Evolutionary conservation across 2,888 invertebrate species (phyloP), one percentile per base, ranked within the genome.

Genomic region (Junonia oenone): DNA sequence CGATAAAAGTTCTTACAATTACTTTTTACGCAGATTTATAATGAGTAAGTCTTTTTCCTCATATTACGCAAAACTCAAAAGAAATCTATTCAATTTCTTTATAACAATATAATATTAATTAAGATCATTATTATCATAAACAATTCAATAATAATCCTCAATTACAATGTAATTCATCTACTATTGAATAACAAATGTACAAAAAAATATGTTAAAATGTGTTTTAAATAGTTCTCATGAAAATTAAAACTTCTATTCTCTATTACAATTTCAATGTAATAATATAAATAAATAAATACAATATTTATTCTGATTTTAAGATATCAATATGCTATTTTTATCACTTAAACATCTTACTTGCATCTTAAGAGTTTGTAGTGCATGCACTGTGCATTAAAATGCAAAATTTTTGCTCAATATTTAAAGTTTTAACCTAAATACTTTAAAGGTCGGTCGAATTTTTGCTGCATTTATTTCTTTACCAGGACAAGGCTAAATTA

Each of bases 351-450:
- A n/a, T n/a, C n/a, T n/a, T n/a, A n/a, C n/a, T n/a, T n/a, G n/a
- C n/a, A n/a, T n/a, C n/a, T n/a, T n/a, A n/a, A n/a, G n/a, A n/a
- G n/a, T n/a, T n/a, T n/a, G n/a, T n/a, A n/a, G n/a, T n/a, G n/a
- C n/a, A n/a, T n/a, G n/a, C n/a, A n/a, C n/a, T n/a, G n/a, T n/a
- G n/a, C n/a, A n/a, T n/a, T 33, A 3, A 14, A 8, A 31, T 31
- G 43, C 27, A 52, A 22, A 48, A 38, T 37, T 13, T n/a, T 35
- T 14, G n/a, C 51, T 43, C 27, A 57, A 29, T 55, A 53, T 58
- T 55, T n/a, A n/a, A n/a, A n/a, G n/a, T n/a, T n/a, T 61, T 58
- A 58, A 58, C 58, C 55, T 49, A 61, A 52, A 52, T 61, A 33
- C 35, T 50, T 19, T 19, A 50, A 58, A 55, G 58, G n/a, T 47